Evolutionary conservation across 2,888 invertebrate species (phyloP).

Genomic region (Trichacis sp.): DNA sequence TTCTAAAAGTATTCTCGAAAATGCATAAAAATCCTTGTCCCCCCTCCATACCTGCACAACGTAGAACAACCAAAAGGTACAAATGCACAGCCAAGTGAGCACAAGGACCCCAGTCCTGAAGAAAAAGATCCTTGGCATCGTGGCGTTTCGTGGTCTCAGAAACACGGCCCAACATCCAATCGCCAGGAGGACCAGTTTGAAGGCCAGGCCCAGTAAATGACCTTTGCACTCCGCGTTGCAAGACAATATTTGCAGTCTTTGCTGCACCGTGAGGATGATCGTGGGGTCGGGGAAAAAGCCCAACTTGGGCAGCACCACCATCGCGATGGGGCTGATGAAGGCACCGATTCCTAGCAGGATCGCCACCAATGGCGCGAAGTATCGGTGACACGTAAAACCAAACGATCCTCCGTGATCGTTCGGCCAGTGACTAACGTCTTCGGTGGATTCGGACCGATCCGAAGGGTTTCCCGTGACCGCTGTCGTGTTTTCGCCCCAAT

Average conservation of each 20-base stretch:
- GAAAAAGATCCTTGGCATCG: slow-evolving; percentile 91
- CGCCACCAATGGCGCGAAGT: slow-evolving; percentile 82
- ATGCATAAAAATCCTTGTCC: too few species aligned
- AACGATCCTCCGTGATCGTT: slow-evolving; percentile 80
- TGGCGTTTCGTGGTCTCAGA: slow-evolving; percentile 84
- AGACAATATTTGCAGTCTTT: slow-evolving; percentile 79
- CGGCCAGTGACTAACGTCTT: slow-evolving; percentile 88
- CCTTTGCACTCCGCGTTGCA: slow-evolving; percentile 96
- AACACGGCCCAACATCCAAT: slow-evolving; percentile 95
- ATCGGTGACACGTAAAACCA: slow-evolving; percentile 82
- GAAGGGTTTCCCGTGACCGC: slow-evolving; percentile 97
- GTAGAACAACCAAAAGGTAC: slow-evolving; percentile 98
- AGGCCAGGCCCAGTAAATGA: slow-evolving; percentile 88
- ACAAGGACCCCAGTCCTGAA: slow-evolving; percentile 91
- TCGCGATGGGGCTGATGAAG: slow-evolving; percentile 91
- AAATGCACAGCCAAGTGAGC: slow-evolving; percentile 89
- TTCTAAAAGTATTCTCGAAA: too few species aligned
- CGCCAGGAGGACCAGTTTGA: slow-evolving; percentile 89
- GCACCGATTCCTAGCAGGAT: slow-evolving; percentile 84
- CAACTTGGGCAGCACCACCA: slow-evolving; percentile 94
- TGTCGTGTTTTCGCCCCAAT: slow-evolving; percentile 99
- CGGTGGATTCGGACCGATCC: slow-evolving; percentile 93
- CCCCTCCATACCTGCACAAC: too few species aligned
- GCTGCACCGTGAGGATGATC: slow-evolving; percentile 77
- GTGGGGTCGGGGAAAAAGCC: slow-evolving; percentile 83